Evolutionary conservation across 1,140 invertebrate species (phyloP), one percentile per base, ranked within the genome.

Genomic region (Drosophila tristis): DNA sequence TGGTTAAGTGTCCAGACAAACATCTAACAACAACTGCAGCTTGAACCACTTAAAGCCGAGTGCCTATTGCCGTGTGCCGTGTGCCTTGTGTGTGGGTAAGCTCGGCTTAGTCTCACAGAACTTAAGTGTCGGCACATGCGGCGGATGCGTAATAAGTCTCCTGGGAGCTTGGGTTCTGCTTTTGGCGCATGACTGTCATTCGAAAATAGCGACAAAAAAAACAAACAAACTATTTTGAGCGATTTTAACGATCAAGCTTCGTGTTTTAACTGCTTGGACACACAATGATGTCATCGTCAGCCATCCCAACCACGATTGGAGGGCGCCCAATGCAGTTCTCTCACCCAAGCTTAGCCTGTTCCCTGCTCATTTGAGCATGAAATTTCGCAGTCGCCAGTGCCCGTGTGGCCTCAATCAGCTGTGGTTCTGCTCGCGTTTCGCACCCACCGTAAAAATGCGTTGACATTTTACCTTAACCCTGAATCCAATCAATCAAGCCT

Each of bases 381-480:
- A 74, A 60, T 70, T 77, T 74, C 47, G 16, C 50, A 68, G 55
- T 31, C 61, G 26, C 49, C 47, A 16, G 35, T 47, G 26, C 29
- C 31, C 9, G 31, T 35, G 31, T 11, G 35, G 11, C 35, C 35
- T 39, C 9, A 39, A 54, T 42, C 51, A 35, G 15, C 16, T 25
- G 39, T 15, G 29, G 15, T 11, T 31, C 26, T 44, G 15, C 49
- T 45, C 53, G 67, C 64, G 56, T 76, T 45, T 58, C 56, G 56
- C 60, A 50, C 56, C 58, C 60, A 67, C 54, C 56, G 35, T 13
- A 0, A 13, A 11, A 13, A 70, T 78, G 26, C 68, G 74, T 77
- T 87, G 84, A 87, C 82, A 68, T 89, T 74, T 89, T 89, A 85
- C 84, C 84, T 89, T 89, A 84, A 89, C 84, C 84, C 85, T 90